phyloP scores from a whole-genome alignment of 2,797 vertebrate genomes.

The Sciurus carolinensis region DNA sequence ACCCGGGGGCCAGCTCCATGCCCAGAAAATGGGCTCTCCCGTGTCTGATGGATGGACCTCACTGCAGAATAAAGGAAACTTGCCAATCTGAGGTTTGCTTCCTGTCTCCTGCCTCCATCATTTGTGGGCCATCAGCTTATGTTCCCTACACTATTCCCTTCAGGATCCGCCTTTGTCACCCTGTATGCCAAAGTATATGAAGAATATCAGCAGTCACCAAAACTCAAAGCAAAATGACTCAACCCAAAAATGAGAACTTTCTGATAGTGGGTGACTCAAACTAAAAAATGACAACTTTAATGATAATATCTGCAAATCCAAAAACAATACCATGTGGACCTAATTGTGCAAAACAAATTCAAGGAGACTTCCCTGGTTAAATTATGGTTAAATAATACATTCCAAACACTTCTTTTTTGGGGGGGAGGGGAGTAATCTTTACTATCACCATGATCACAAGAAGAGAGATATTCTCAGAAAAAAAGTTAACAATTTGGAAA shows the following conservation, averaged over 20 bases:
- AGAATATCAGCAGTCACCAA: not conserved
- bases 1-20: too few relatives aligned
- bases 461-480: not conserved
- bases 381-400: not conserved
- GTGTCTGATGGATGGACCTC: too few relatives aligned
- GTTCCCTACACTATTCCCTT: not conserved
- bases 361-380: not conserved
- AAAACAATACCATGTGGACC: not conserved
- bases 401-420: not conserved
- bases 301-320: not conserved
- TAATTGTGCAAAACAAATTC: not conserved
- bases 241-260: not conserved
- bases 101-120: too few relatives aligned
- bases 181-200: not conserved
- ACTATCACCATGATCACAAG: not conserved
- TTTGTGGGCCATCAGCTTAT: too few relatives aligned
- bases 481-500: not conserved
- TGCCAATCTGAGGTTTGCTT: too few relatives aligned
- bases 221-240: not conserved
- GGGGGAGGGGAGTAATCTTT: not conserved
- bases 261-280: not conserved
- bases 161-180: not conserved
- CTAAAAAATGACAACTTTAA: not conserved
- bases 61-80: too few relatives aligned
- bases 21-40: too few relatives aligned